Evolutionary conservation across 1,140 invertebrate genomes (phyloP).

Genomic region (Drosophila micromelanica): DNA sequence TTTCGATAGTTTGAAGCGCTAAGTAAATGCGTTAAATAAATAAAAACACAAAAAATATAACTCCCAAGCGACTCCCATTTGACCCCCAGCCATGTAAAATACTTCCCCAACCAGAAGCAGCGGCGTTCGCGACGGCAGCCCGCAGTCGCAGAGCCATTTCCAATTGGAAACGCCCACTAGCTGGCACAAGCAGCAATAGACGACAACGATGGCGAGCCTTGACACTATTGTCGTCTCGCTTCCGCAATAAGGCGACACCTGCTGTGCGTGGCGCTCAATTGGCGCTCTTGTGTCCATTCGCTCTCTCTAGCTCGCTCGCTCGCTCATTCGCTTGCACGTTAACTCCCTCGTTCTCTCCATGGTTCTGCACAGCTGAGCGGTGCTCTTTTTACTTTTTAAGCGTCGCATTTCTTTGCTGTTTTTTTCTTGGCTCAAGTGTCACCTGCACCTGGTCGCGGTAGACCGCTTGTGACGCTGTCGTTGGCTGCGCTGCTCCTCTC

Average conservation of each 20-base stretch:
- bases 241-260: constrained; percentile 52
- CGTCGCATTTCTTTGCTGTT: constrained; percentile 44
- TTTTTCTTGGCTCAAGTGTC: constrained; percentile 49
- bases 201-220: constrained; percentile 37
- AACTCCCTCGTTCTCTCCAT: neutral
- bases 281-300: constrained; percentile 24
- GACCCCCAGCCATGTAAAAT: constrained; percentile 50
- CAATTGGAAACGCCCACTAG: constrained; percentile 78
- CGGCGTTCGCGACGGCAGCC: constrained; percentile 24
- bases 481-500: constrained; percentile 29
- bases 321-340: constrained; percentile 13
- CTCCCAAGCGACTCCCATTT: constrained; percentile 3
- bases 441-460: constrained; percentile 37
- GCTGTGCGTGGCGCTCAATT: constrained; percentile 42
- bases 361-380: constrained; percentile 24
- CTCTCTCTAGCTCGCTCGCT: constrained; percentile 15
- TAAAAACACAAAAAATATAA: constrained; percentile 45
- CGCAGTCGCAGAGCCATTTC: constrained; percentile 45
- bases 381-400: constrained; percentile 49
- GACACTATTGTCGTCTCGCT: constrained; percentile 53
- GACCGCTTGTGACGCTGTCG: constrained; percentile 11
- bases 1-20: constrained; percentile 71
- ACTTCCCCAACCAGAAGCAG: constrained; percentile 64
- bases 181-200: constrained; percentile 28
- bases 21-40: constrained; percentile 76